phyloP scores from a whole-genome alignment of 2,888 invertebrate species.

The Hypolimnas misippus region DNA sequence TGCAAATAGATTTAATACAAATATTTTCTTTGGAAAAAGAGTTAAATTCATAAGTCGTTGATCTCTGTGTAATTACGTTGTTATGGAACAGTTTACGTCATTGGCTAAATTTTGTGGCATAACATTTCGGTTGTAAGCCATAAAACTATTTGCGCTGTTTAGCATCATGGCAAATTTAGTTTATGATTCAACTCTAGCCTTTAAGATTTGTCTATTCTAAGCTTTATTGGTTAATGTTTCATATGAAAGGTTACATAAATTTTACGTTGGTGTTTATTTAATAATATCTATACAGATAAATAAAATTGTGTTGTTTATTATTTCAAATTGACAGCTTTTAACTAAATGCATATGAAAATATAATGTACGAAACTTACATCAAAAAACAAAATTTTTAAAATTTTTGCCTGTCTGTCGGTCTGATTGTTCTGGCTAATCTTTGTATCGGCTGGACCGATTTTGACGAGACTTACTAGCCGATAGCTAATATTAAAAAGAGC shows the following conservation, averaged over 20 bases:
- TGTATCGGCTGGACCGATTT: too few relatives aligned
- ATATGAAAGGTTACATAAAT: neutral
- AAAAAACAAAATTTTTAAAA: too few relatives aligned
- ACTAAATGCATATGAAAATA: too few relatives aligned
- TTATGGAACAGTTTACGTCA: slow-evolving; percentile 28
- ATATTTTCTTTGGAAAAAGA: slow-evolving; percentile 16
- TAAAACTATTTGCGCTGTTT: slow-evolving; percentile 26
- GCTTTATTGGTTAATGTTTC: slow-evolving; percentile 11
- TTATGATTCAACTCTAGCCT: slow-evolving; percentile 15
- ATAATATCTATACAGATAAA: too few relatives aligned
- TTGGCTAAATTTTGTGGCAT: slow-evolving; percentile 17
- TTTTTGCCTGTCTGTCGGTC: too few relatives aligned
- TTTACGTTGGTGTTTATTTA: too few relatives aligned
- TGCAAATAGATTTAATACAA: neutral
- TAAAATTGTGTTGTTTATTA: too few relatives aligned
- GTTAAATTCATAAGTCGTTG: slow-evolving; percentile 27
- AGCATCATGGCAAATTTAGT: slow-evolving; percentile 9
- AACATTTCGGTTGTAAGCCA: slow-evolving; percentile 22
- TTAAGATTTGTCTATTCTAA: slow-evolving; percentile 19
- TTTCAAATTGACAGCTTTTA: too few relatives aligned
- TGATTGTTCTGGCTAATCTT: too few relatives aligned
- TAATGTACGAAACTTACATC: too few relatives aligned
- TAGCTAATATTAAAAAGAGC: too few relatives aligned
- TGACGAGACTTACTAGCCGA: too few relatives aligned
- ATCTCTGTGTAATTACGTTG: slow-evolving; percentile 28